A percentile compares a stretch with the other conserved stretches of the same genome.
Conservation (phyloP, 2,113 vertebrate species). For the Antechinus stuartii region DNA sequence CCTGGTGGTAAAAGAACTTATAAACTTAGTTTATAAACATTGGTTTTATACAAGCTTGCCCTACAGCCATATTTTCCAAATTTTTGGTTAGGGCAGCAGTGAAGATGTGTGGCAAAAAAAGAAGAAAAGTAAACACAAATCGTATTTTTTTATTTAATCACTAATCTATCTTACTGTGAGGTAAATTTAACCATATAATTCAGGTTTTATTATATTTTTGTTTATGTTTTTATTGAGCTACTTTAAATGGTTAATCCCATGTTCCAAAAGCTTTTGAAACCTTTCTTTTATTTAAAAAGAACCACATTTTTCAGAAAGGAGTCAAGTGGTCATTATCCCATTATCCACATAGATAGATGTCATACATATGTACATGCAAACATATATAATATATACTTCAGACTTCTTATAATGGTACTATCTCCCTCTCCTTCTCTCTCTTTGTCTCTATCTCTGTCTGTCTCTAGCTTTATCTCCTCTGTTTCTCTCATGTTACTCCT, state of each 20-base stretch:
- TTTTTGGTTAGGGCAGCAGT: neutral
- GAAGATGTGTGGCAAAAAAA: neutral
- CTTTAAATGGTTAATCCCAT: neutral
- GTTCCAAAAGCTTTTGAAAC: neutral
- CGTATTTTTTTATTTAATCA: neutral
- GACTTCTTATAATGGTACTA: too few relatives aligned
- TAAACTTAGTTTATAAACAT: neutral
- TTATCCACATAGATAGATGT: neutral
- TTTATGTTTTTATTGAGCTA: neutral
- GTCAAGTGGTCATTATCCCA: neutral
- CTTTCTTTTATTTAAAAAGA: neutral
- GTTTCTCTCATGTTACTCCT: neutral
- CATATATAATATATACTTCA: neutral
- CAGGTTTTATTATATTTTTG: neutral
- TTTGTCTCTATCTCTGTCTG: too few relatives aligned
- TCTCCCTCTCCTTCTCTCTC: too few relatives aligned
- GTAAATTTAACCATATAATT: neutral
- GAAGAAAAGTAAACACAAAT: too few relatives aligned
- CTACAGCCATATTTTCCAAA: neutral
- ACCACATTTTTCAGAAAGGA: neutral
- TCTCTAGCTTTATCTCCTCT: too few relatives aligned
- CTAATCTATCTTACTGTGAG: neutral
- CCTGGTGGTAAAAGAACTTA: neutral
- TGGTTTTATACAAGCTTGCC: neutral
- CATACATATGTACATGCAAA: neutral